Conservation (phyloP, 2,113 vertebrate genomes). For the Coptodon bakossiorum region DNA sequence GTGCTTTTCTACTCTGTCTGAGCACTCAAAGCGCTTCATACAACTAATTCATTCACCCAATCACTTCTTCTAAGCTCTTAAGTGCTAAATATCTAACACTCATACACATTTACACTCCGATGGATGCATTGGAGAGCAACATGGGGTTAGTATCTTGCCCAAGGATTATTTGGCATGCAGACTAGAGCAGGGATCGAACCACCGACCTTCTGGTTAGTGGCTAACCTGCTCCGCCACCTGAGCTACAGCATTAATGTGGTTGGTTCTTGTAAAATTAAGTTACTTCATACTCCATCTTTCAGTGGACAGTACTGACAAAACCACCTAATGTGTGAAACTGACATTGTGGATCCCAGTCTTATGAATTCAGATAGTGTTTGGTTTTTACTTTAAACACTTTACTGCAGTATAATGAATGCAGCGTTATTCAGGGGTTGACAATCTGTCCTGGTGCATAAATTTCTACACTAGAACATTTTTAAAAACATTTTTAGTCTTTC, state of each 20-base stretch:
- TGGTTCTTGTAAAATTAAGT: neutral
- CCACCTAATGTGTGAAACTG: neutral
- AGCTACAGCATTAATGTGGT: neutral
- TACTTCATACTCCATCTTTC: neutral
- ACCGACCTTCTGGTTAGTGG: neutral
- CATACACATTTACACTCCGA: neutral
- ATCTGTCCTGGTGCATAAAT: neutral
- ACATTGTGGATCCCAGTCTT: neutral
- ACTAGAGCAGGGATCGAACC: neutral
- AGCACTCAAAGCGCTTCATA: neutral
- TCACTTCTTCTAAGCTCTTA: neutral
- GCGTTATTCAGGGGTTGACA: neutral
- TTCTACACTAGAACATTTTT: neutral
- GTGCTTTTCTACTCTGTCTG: neutral
- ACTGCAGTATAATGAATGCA: neutral
- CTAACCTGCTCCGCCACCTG: neutral
- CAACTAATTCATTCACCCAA: neutral
- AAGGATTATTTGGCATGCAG: neutral
- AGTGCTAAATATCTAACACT: neutral
- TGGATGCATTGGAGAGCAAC: neutral
- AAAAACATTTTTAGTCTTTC: neutral
- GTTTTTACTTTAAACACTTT: neutral
- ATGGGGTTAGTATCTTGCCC: neutral
- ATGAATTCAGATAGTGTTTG: neutral
- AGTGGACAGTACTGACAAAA: neutral